Conservation (phyloP, 2,113 vertebrate species). For the Bos indicus region DNA sequence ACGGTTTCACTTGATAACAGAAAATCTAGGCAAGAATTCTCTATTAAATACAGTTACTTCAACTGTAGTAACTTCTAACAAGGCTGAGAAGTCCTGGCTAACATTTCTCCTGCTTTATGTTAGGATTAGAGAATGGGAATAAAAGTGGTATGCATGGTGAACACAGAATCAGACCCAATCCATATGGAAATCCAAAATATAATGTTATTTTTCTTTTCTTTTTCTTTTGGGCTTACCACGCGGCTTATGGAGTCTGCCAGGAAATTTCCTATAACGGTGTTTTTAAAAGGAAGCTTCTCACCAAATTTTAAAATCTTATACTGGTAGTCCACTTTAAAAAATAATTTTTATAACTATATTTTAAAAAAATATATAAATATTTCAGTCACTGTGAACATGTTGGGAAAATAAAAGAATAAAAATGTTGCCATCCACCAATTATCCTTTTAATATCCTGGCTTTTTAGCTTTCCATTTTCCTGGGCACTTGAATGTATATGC, state of each 20-base stretch:
- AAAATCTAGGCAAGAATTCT: constrained; percentile 4
- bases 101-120: neutral
- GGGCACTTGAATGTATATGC: neutral
- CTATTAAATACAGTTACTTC: neutral
- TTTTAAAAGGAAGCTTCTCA: neutral
- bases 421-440: neutral
- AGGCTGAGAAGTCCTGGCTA: neutral
- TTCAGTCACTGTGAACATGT: neutral
- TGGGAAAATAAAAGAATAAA: constrained; percentile 18
- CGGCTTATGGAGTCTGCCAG: neutral
- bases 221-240: neutral
- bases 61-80: neutral
- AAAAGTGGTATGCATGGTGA: neutral
- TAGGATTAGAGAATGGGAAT: neutral
- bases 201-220: neutral
- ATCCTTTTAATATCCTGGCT: neutral
- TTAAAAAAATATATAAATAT: neutral
- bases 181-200: neutral
- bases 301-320: neutral
- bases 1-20: neutral
- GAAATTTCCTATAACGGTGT: neutral
- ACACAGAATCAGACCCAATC: neutral
- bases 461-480: neutral
- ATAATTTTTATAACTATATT: neutral
- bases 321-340: neutral